Conservation (phyloP, 2,113 vertebrate genomes). For the Atlantisia rogersi region DNA sequence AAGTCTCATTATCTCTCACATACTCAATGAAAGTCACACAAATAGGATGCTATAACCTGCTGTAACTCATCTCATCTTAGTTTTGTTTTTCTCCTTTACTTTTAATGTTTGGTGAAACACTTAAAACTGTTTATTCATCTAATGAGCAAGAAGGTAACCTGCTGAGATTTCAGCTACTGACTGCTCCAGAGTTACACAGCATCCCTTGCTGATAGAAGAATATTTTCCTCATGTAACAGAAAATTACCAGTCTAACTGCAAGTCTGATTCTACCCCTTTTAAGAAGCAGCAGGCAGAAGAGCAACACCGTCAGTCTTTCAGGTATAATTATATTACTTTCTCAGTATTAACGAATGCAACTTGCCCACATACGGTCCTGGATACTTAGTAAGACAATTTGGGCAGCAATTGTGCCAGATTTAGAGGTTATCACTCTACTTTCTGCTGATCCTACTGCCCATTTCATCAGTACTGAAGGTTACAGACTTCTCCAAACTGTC, state of each 20-base stretch:
- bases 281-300: background rate
- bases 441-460: background rate
- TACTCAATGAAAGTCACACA: background rate
- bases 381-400: background rate
- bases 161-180: background rate
- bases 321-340: background rate
- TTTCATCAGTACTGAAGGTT: background rate
- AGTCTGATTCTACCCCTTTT: background rate
- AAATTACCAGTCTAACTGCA: background rate
- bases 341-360: background rate
- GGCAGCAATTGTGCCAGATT: background rate
- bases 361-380: background rate
- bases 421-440: background rate
- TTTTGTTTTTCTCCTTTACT: background rate
- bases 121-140: background rate
- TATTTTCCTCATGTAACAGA: background rate
- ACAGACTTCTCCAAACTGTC: background rate
- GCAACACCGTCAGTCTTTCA: background rate
- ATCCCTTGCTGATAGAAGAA: background rate
- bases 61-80: background rate
- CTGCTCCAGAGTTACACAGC: background rate
- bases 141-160: background rate
- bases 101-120: background rate
- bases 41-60: background rate
- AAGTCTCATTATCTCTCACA: background rate